Evolutionary conservation across 1,140 invertebrate genomes (phyloP).

Genomic region (Ceratosolen solmsi): DNA sequence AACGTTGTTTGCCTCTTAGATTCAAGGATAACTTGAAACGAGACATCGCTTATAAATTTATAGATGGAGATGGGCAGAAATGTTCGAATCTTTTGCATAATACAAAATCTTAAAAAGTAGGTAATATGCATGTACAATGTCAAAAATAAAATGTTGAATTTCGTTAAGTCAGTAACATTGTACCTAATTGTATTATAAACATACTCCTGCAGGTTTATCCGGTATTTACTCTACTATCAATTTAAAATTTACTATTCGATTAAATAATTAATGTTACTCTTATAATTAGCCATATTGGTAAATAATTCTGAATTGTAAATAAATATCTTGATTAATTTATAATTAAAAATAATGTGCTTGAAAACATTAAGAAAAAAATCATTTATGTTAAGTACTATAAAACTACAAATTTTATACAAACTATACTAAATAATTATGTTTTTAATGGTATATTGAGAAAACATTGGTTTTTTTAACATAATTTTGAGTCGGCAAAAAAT

Average conservation of each 20-base stretch:
- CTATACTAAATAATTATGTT: no score
- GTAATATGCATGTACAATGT: conserved; percentile 28
- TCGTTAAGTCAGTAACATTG: conserved; percentile 26
- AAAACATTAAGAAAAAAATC: no score
- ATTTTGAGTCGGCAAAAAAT: background rate
- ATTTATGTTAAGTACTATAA: background rate
- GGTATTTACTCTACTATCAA: conserved; percentile 29
- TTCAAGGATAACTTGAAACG: conserved; percentile 46
- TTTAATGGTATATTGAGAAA: no score
- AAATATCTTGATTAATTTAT: background rate
- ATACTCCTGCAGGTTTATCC: conserved; percentile 37
- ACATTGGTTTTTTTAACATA: background rate
- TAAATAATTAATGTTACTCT: conserved; percentile 37
- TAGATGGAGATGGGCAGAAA: conserved; percentile 7
- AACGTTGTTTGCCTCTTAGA: conserved; percentile 31
- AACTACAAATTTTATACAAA: no score
- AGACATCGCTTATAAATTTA: conserved; percentile 31
- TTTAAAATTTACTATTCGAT: conserved; percentile 32
- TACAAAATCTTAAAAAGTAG: conserved; percentile 16
- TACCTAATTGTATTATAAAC: conserved; percentile 23
- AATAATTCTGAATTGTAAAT: background rate
- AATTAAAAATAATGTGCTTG: no score
- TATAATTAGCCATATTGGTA: background rate
- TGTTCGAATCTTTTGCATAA: conserved; percentile 32
- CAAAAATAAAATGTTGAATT: conserved; percentile 46